These are phyloP conservation scores for Sorex maritimensis DNA, from an alignment of 2,797 vertebrate species.

Conservation along the genomic window DNA sequence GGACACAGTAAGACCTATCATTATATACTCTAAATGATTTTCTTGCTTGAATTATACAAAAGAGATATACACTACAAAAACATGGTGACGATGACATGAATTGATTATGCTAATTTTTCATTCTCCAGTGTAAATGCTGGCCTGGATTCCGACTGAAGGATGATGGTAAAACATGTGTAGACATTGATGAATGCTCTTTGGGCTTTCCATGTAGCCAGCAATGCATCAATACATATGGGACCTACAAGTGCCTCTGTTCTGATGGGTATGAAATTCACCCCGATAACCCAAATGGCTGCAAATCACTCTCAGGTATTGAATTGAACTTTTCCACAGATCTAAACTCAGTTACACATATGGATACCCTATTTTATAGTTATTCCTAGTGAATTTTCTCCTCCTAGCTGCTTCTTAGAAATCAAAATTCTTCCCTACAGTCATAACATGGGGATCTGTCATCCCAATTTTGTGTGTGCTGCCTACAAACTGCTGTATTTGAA, in stretches of 20 bases:
- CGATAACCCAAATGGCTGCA: conserved; percentile 96
- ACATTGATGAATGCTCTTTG: conserved; percentile 97
- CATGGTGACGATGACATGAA: conserved; percentile 46
- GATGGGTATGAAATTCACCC: conserved; percentile 96
- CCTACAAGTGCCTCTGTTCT: conserved; percentile 96
- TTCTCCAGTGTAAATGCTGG: conserved; percentile 98
- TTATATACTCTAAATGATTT: background rate
- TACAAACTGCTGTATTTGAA: conserved; percentile 18
- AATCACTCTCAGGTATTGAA: conserved; percentile 95
- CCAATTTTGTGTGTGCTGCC: background rate
- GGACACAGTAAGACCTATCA: background rate
- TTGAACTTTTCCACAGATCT: conserved; percentile 57
- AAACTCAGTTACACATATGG: conserved; percentile 67
- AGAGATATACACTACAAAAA: background rate
- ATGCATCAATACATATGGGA: conserved; percentile 98
- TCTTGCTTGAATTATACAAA: conserved; percentile 44
- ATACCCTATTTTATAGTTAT: background rate
- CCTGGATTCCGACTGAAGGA: conserved; percentile 98
- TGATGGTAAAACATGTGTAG: conserved; percentile 97
- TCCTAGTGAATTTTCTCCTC: conserved; percentile 37
- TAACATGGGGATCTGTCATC: background rate
- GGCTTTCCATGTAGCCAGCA: conserved; percentile 98
- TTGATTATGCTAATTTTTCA: conserved; percentile 77
- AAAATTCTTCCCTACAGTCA: conserved; percentile 8
- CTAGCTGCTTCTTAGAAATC: background rate